A percentile compares a stretch with the other conserved stretches of the same genome.
These are phyloP conservation scores for Coryphaenoides rupestris DNA, from an alignment of 2,113 vertebrate genomes.

Conservation along the genomic window DNA sequence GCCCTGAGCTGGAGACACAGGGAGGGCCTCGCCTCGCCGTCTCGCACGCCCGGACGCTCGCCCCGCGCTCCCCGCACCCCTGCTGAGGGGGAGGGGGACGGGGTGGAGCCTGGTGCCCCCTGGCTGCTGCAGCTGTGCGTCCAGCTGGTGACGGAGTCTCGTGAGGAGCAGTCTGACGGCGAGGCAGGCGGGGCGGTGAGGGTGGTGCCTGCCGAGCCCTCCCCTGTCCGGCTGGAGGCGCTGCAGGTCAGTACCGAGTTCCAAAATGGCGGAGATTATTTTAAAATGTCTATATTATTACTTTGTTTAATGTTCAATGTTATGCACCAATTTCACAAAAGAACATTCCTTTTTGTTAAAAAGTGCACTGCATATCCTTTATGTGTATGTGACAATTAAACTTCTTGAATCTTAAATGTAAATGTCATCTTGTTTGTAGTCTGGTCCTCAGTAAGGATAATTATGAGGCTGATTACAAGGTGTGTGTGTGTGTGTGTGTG, in stretches of 20 bases:
- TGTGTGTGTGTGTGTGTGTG: too few relatives aligned
- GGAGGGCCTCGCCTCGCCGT: constrained; percentile 26
- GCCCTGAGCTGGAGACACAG: constrained; percentile 72
- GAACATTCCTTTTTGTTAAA: too few relatives aligned
- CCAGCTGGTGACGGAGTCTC: constrained; percentile 76
- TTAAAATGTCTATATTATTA: too few relatives aligned
- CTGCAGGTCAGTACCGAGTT: constrained; percentile 80
- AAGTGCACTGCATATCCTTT: too few relatives aligned
- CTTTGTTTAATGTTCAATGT: too few relatives aligned
- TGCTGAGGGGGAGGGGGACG: neutral
- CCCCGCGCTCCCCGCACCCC: constrained; percentile 40
- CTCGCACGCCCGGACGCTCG: constrained; percentile 45
- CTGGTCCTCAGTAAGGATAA: too few relatives aligned
- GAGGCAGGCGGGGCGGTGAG: constrained; percentile 50
- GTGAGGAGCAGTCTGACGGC: constrained; percentile 81
- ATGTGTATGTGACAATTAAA: too few relatives aligned
- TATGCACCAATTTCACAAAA: too few relatives aligned
- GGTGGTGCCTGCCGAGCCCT: constrained; percentile 72
- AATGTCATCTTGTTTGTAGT: too few relatives aligned
- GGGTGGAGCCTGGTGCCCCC: constrained; percentile 55
- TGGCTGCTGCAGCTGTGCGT: constrained; percentile 88
- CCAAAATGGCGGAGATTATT: neutral
- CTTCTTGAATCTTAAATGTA: too few relatives aligned
- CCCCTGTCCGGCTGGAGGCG: constrained; percentile 87
- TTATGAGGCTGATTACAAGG: too few relatives aligned